Base-by-base conservation (phyloP, 2,888 invertebrate species). In the Zeuzera pyrina region DNA sequence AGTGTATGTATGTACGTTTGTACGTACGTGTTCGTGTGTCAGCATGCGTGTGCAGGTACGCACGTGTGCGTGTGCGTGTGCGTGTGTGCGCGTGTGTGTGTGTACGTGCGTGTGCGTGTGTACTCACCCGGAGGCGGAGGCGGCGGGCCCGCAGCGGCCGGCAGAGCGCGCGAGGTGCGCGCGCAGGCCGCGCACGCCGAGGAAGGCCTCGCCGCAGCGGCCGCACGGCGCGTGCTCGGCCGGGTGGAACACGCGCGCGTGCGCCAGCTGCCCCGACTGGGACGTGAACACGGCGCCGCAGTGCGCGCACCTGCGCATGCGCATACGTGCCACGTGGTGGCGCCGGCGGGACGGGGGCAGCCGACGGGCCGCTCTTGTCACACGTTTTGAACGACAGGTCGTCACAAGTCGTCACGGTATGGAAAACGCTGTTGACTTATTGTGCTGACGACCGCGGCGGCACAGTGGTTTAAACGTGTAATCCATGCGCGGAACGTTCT, bases 201-300 rank as follows among this genome's bases (percentile, higher is more conserved):
- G 21, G 28, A 10, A 5, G 23, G 6, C 1, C 3, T 26, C 3
- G 12, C 10, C 6, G 28, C 28, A 14, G 32, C 27, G 7, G 7
- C 26, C 31, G 10, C 31, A 31, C 3, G 25, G 31, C 8, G 34
- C 34, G 37, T 34, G 31, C 34, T 37, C 37, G 8, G 30, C 19
- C 12, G 37, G 37, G 15, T 37, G 37, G 14, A 31, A 34, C 10
- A 37, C 34, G 28, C 37, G 37, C 1, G 34, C 30, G 31, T 37
- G 37, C 31, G 37, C n/a, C n/a, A n/a, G n/a, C n/a, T n/a, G n/a
- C n/a, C n/a, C n/a, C n/a, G n/a, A n/a, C n/a, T 26, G 12, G 12
- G 25, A 31, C 13, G 25, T 31, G 13, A 26, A 31, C 1, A 26
- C 26, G 10, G 31, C 31, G 5, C 31, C 31, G 8, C 19, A n/a